Evolutionary conservation across 2,113 vertebrate species (phyloP).

Genomic region (Anolis carolinensis): DNA sequence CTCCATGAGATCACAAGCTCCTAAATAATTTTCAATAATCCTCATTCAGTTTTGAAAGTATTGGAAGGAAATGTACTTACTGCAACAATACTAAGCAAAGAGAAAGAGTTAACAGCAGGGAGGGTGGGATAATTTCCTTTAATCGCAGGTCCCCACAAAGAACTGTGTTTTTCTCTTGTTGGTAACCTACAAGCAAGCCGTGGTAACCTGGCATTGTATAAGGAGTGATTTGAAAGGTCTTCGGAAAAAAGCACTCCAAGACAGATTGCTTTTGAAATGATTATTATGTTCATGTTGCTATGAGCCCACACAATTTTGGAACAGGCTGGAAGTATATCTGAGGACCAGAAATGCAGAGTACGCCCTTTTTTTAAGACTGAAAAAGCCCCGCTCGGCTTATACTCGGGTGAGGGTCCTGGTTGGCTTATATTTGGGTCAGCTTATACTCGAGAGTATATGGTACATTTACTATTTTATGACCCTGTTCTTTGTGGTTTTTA

Average conservation of each 20-base stretch:
- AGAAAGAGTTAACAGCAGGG: background rate
- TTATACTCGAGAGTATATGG: no score
- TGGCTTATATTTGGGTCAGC: no score
- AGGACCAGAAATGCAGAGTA: background rate
- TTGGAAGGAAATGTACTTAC: conserved; percentile 46
- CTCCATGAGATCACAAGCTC: conserved; percentile 66
- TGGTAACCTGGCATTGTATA: conserved; percentile 39
- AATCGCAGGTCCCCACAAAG: conserved; percentile 21
- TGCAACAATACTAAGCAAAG: conserved; percentile 21
- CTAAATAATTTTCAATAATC: conserved; percentile 44
- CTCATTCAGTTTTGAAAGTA: conserved; percentile 42
- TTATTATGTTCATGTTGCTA: background rate
- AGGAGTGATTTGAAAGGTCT: conserved; percentile 28
- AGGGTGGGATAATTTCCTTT: background rate
- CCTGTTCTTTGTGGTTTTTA: no score
- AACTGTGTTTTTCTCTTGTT: background rate
- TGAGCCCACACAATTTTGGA: background rate
- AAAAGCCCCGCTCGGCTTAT: no score
- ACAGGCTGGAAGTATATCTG: no score
- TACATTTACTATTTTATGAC: no score
- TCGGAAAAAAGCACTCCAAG: conserved; percentile 22
- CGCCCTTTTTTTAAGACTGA: no score
- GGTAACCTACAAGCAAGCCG: conserved; percentile 1
- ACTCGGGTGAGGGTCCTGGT: no score
- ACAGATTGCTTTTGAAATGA: conserved; percentile 29